These are phyloP conservation scores for Azemiops feae DNA, from an alignment of 2,113 vertebrate genomes.

Conservation along the genomic window DNA sequence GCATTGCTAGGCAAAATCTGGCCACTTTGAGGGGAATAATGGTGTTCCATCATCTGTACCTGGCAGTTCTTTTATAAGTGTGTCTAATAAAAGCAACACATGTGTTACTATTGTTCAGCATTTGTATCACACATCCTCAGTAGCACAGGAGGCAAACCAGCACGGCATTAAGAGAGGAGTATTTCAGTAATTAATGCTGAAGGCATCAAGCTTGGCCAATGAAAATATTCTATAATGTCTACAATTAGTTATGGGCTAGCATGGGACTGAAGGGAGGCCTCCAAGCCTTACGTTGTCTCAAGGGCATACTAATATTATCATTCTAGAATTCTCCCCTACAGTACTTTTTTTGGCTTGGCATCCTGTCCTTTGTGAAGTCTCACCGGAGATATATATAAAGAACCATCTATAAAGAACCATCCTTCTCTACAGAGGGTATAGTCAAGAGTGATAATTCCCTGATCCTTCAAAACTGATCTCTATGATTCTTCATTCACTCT, in stretches of 20 bases:
- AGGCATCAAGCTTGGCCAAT: not conserved
- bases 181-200: not conserved
- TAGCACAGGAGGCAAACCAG: not conserved
- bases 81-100: not conserved
- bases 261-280: no score
- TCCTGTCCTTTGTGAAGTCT: not conserved
- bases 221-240: not conserved
- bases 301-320: not conserved
- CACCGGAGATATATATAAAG: not conserved
- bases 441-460: slow-evolving; percentile 57
- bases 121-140: not conserved
- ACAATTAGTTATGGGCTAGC: not conserved
- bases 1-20: not conserved
- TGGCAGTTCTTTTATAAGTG: not conserved
- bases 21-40: not conserved
- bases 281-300: no score
- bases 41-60: not conserved
- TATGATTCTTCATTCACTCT: slow-evolving; percentile 68
- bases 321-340: not conserved
- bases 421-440: slow-evolving; percentile 42
- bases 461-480: slow-evolving; percentile 55
- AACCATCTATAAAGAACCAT: not conserved
- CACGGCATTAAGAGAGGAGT: not conserved
- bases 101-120: not conserved
- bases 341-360: not conserved